Percentiles rank a stretch among this genome's conserved stretches.
phyloP scores from a whole-genome alignment of 2,888 invertebrate species.

The Drosophila prostipennis region DNA sequence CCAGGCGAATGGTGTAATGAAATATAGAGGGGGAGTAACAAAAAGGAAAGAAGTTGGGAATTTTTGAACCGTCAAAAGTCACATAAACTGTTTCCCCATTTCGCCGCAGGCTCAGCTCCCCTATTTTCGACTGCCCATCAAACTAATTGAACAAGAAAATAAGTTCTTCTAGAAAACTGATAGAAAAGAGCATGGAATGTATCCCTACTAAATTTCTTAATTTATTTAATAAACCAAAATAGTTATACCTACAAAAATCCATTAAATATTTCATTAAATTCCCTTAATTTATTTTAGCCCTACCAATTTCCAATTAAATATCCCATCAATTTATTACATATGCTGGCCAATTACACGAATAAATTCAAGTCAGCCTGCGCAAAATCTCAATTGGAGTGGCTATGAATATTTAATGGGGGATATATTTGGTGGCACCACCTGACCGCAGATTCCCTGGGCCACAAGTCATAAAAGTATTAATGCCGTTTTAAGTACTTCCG shows the following conservation, averaged over 20 bases:
- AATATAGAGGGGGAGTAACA: constrained; percentile 13
- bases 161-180: background rate
- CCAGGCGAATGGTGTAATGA: constrained; percentile 7
- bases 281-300: background rate
- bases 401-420: constrained; percentile 64
- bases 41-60: constrained; percentile 22
- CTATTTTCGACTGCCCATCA: constrained; percentile 13
- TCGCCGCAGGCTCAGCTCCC: background rate
- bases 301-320: constrained; percentile 3
- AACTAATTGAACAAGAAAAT: constrained; percentile 40
- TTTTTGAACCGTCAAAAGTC: constrained; percentile 33
- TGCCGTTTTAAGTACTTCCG: constrained; percentile 76
- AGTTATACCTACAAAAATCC: background rate
- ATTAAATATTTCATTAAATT: background rate
- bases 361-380: constrained; percentile 14
- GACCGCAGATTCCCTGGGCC: constrained; percentile 74
- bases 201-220: background rate
- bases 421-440: constrained; percentile 62
- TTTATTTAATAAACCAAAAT: background rate
- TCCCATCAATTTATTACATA: constrained; percentile 20
- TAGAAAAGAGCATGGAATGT: background rate
- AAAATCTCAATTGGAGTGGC: constrained; percentile 34
- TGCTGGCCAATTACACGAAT: constrained; percentile 24
- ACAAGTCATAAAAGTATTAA: constrained; percentile 76
- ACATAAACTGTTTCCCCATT: background rate